A percentile compares a stretch with the other conserved stretches of the same genome.
These are phyloP conservation scores for Oreochromis niloticus DNA, from an alignment of 2,113 vertebrate genomes.

Conservation along the genomic window DNA sequence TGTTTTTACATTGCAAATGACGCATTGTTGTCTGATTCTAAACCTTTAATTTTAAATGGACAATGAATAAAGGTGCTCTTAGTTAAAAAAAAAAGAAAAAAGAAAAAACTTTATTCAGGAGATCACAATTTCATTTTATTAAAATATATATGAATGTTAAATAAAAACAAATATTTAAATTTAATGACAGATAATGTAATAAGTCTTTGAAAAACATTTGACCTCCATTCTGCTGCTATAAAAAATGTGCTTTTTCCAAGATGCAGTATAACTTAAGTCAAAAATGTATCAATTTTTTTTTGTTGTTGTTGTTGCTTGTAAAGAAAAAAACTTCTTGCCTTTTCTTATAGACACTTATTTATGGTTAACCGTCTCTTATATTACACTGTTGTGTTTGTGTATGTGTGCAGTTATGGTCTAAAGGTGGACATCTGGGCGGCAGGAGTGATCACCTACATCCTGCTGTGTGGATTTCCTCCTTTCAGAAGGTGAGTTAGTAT, in stretches of 20 bases:
- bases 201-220: background rate
- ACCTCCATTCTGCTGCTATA: background rate
- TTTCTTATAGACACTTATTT: background rate
- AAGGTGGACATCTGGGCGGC: slow-evolving; percentile 99
- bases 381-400: background rate
- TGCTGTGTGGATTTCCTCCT: slow-evolving; percentile 96
- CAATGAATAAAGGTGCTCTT: background rate
- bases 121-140: background rate
- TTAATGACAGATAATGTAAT: background rate
- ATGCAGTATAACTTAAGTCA: background rate
- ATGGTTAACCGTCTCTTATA: background rate
- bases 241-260: background rate
- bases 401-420: slow-evolving; percentile 83
- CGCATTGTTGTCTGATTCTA: background rate
- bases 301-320: background rate
- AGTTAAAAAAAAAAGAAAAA: background rate
- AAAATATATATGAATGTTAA: background rate
- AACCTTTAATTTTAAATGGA: background rate
- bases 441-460: slow-evolving; percentile 94
- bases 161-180: background rate
- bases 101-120: background rate
- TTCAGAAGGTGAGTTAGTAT: slow-evolving; percentile 80
- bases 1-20: background rate
- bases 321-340: background rate
- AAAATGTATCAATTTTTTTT: background rate